Evolutionary conservation across 1,140 invertebrate genomes (phyloP).

Genomic region (Gonioctena quinquepunctata): DNA sequence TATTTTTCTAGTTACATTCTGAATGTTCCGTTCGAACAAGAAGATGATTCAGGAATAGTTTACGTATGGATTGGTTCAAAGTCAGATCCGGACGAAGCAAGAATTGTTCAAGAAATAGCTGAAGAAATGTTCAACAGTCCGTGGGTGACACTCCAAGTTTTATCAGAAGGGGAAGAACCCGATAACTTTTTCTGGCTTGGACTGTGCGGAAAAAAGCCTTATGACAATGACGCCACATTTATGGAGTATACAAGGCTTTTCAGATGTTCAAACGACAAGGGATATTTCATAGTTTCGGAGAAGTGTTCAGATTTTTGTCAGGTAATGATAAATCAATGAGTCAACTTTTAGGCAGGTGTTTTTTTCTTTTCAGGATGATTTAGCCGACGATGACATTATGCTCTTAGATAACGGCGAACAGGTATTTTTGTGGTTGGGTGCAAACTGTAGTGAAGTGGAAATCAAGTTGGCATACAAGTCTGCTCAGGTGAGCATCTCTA

Average conservation of each 20-base stretch:
- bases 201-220: constrained; percentile 89
- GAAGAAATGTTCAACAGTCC: constrained; percentile 91
- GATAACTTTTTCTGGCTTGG: constrained; percentile 99
- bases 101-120: constrained; percentile 90
- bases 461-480: constrained; percentile 98
- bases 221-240: constrained; percentile 89
- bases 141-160: constrained; percentile 82
- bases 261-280: constrained; percentile 98
- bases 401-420: constrained; percentile 97
- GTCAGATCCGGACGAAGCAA: constrained; percentile 84
- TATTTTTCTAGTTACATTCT: constrained; percentile 81
- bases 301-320: constrained; percentile 99
- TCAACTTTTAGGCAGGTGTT: too few relatives aligned
- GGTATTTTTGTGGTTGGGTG: constrained; percentile 97
- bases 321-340: constrained; percentile 67
- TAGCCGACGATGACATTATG: constrained; percentile 99
- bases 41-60: constrained; percentile 88
- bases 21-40: constrained; percentile 93
- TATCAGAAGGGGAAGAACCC: constrained; percentile 97
- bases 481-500: constrained; percentile 77
- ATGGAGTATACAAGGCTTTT: constrained; percentile 95
- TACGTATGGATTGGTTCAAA: constrained; percentile 97
- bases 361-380: constrained; percentile 78
- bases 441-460: constrained; percentile 96
- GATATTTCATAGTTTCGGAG: constrained; percentile 98